Conservation (phyloP, 2,113 vertebrate species). For the Centropus bengalensis region DNA sequence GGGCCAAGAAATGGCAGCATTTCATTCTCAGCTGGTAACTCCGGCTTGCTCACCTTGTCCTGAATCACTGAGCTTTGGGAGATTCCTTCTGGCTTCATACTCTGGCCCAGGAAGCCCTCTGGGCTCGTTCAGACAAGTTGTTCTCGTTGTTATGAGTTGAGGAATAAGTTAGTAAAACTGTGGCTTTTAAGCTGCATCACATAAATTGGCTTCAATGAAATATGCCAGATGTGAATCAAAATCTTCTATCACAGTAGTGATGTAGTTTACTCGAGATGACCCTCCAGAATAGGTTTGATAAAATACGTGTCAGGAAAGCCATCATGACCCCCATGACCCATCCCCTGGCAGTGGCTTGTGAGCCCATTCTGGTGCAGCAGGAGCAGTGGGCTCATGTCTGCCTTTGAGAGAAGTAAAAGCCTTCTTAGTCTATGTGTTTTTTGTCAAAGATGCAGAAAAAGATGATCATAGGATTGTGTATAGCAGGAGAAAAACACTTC, state of each 20-base stretch:
- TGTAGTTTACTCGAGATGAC: background rate
- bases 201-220: background rate
- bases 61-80: background rate
- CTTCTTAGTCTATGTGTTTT: accelerated
- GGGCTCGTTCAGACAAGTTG: background rate
- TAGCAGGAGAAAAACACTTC: background rate
- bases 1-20: background rate
- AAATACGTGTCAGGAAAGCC: background rate
- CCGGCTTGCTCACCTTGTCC: background rate
- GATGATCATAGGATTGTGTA: background rate
- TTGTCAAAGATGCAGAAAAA: background rate
- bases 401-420: background rate
- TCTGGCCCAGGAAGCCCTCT: background rate
- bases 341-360: background rate
- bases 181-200: background rate
- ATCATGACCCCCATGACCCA: accelerated
- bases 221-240: background rate
- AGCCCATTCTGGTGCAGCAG: background rate
- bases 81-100: background rate
- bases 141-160: background rate
- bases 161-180: background rate
- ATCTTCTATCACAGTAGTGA: background rate
- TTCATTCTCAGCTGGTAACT: background rate
- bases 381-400: background rate
- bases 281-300: background rate